These are phyloP conservation scores for Tachina grossa DNA, from an alignment of 2,888 invertebrate species.

Conservation along the genomic window DNA sequence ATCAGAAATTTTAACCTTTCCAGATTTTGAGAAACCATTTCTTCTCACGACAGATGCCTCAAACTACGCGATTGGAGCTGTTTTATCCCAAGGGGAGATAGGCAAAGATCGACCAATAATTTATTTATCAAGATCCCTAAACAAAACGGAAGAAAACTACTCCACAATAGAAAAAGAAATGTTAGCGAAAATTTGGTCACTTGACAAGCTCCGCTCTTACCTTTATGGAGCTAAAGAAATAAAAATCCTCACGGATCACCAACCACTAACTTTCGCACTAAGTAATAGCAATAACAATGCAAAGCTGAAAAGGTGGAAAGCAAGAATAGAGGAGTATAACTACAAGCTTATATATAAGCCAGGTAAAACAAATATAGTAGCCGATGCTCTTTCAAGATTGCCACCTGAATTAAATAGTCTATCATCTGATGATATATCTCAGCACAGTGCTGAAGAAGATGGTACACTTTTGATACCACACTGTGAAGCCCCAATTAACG, in stretches of 20 bases:
- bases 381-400: not conserved
- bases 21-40: constrained; percentile 25
- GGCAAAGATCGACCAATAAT: constrained; percentile 44
- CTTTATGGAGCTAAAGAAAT: constrained; percentile 34
- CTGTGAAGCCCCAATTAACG: too few relatives aligned
- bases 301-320: not conserved
- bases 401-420: not conserved
- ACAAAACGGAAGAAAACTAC: constrained; percentile 53
- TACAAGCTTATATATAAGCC: not conserved
- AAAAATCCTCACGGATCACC: not conserved
- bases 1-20: constrained; percentile 58
- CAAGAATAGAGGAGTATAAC: not conserved
- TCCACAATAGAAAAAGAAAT: constrained; percentile 58
- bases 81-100: constrained; percentile 52
- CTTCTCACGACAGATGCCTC: not conserved
- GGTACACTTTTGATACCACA: too few relatives aligned
- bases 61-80: constrained; percentile 23
- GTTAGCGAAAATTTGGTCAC: constrained; percentile 46
- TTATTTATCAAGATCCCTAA: constrained; percentile 41
- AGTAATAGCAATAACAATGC: not conserved
- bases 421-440: too few relatives aligned
- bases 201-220: constrained; percentile 38
- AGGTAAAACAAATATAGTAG: not conserved
- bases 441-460: too few relatives aligned
- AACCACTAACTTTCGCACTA: too few relatives aligned